Evolutionary conservation across 35 echinoderm and acorn worm genomes (phyloP).

Genomic region (Ophioderma brevispina): DNA sequence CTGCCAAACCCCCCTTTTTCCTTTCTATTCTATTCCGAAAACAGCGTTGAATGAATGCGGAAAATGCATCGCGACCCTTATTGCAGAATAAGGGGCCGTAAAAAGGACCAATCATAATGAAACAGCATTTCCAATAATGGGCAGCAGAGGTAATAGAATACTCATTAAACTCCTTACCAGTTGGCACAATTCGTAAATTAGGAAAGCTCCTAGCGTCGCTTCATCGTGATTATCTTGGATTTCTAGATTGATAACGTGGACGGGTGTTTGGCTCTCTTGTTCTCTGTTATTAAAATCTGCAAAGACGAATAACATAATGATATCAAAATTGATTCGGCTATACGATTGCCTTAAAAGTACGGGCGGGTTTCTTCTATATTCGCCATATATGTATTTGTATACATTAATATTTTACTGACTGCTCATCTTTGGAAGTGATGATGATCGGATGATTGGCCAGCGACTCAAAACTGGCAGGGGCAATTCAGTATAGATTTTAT

Average conservation of each 20-base stretch:
- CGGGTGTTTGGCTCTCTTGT: constrained; percentile 41
- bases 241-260: constrained; percentile 92
- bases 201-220: constrained; percentile 88
- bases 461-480: too few relatives aligned
- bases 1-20: background rate
- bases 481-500: too few relatives aligned
- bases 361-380: too few relatives aligned
- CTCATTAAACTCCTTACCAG: constrained; percentile 65
- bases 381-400: too few relatives aligned
- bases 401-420: too few relatives aligned
- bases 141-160: too few relatives aligned
- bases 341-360: too few relatives aligned
- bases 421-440: too few relatives aligned
- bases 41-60: background rate
- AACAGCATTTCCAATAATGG: background rate
- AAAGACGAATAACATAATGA: constrained; percentile 8
- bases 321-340: too few relatives aligned
- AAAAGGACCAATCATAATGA: background rate
- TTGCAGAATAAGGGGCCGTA: too few relatives aligned
- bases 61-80: too few relatives aligned
- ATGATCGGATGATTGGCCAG: too few relatives aligned
- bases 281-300: constrained; percentile 82
- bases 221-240: constrained; percentile 98
- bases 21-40: background rate
- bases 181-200: constrained; percentile 64